Conservation (phyloP, 2,113 vertebrate species). For the Eidolon helvum region DNA sequence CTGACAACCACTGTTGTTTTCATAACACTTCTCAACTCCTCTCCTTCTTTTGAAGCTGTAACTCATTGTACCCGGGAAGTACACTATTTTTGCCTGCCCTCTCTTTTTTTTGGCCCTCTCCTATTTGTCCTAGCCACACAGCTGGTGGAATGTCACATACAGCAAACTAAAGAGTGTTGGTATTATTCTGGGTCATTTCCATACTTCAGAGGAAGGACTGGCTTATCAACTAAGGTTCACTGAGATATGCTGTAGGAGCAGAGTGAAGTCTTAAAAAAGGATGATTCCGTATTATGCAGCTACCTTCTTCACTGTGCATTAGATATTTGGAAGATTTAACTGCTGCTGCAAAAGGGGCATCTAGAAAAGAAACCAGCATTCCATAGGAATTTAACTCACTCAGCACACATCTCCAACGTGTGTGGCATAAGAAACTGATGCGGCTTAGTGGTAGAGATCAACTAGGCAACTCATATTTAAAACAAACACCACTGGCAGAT, state of each 20-base stretch:
- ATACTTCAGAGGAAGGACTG: neutral
- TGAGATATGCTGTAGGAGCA: neutral
- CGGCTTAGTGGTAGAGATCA: neutral
- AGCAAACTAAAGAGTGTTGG: neutral
- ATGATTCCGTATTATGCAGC: neutral
- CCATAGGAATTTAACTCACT: neutral
- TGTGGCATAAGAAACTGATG: neutral
- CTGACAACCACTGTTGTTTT: constrained; percentile 36
- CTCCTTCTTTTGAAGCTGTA: constrained; percentile 5
- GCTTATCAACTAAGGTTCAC: neutral
- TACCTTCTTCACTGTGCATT: neutral
- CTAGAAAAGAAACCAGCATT: neutral
- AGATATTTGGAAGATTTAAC: neutral
- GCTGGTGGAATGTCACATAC: neutral
- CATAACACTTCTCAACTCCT: neutral
- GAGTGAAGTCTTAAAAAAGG: neutral
- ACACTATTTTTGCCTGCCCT: neutral
- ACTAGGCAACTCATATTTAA: neutral
- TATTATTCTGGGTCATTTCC: neutral
- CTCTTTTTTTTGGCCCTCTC: neutral
- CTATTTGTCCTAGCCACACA: neutral
- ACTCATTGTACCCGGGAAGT: neutral
- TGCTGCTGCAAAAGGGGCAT: neutral
- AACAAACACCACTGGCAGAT: neutral
- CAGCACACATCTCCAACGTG: neutral